Evolutionary conservation across 30 jellyfish, hydroid and myxozoan species (phyloP).

Genomic region (Turritopsis dohrnii): DNA sequence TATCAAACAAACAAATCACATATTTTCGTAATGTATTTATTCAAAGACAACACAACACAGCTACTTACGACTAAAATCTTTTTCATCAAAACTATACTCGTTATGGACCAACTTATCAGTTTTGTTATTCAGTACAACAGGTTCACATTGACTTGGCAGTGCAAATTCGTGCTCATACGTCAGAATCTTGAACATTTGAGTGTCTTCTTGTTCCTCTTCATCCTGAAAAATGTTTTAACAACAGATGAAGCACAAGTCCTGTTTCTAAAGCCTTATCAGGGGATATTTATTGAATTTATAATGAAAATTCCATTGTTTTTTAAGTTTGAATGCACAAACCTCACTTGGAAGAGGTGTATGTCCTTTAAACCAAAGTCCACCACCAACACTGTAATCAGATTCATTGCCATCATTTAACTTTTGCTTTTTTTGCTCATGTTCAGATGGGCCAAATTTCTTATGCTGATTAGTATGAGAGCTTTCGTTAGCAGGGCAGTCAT

Average conservation of each 20-base stretch:
- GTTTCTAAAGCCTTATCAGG: too few species aligned
- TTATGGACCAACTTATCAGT: constrained; percentile 44
- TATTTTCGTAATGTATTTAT: background rate
- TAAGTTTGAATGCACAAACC: background rate
- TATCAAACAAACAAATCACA: too few species aligned
- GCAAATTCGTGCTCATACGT: constrained; percentile 69
- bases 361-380: constrained; percentile 12
- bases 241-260: too few species aligned
- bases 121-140: constrained; percentile 28
- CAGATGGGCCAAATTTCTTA: background rate
- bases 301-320: too few species aligned
- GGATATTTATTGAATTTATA: too few species aligned
- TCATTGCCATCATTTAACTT: background rate
- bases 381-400: background rate
- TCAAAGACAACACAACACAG: background rate
- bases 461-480: background rate
- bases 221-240: background rate
- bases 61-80: constrained; percentile 71
- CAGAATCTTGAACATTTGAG: constrained; percentile 46
- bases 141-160: constrained; percentile 44
- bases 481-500: background rate
- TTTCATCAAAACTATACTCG: constrained; percentile 66
- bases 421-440: background rate
- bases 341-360: constrained; percentile 16
- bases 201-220: background rate